phyloP scores from a whole-genome alignment of 2,888 invertebrate species.

The Deroplatys truncata region DNA sequence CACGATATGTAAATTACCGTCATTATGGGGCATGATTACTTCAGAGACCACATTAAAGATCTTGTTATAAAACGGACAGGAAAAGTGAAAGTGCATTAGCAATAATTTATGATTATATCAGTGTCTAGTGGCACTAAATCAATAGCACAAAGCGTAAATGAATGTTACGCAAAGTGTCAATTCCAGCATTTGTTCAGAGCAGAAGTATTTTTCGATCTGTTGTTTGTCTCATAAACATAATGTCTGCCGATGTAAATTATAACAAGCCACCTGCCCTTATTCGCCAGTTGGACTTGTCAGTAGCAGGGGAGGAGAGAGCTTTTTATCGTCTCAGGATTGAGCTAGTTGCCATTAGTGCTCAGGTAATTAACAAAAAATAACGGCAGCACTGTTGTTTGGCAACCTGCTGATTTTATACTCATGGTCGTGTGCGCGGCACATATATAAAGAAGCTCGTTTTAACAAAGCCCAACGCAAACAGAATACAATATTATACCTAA shows the following conservation, averaged over 20 bases:
- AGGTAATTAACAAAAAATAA: not conserved
- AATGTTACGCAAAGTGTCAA: not conserved
- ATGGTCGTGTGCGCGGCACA: not conserved
- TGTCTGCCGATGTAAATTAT: not conserved
- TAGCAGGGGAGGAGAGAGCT: not conserved
- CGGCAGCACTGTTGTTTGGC: not conserved
- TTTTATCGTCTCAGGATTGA: not conserved
- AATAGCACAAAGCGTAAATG: not conserved
- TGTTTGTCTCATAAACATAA: not conserved
- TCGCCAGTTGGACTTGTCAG: not conserved
- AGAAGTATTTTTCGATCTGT: not conserved
- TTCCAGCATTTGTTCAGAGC: not conserved
- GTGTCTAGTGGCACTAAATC: not conserved
- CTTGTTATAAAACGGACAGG: not conserved
- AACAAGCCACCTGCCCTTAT: not conserved
- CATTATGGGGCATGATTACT: not conserved
- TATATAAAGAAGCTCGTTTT: not conserved
- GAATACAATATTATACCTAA: too few relatives aligned
- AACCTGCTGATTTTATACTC: not conserved
- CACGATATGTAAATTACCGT: not conserved
- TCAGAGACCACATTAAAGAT: not conserved
- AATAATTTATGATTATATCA: not conserved
- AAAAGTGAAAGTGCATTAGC: not conserved
- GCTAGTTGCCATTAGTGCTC: not conserved
- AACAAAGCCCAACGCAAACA: too few relatives aligned